These are phyloP conservation scores for Hemicrepidius hirtus DNA, from an alignment of 2,888 invertebrate genomes.

Conservation along the genomic window DNA sequence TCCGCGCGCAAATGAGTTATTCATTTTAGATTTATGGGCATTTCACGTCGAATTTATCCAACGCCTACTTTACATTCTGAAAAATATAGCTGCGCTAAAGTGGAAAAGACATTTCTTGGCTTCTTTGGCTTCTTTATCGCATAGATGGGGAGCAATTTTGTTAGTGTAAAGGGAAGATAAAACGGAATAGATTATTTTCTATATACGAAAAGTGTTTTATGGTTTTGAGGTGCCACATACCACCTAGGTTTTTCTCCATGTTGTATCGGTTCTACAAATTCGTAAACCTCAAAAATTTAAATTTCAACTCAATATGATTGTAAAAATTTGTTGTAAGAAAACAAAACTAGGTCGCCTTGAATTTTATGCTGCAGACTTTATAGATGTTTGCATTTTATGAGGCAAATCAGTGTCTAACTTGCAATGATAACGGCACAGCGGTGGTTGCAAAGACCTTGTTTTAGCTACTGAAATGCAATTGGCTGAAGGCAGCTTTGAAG, in stretches of 20 bases:
- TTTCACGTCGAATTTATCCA: slow-evolving; percentile 66
- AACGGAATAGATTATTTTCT: slow-evolving; percentile 51
- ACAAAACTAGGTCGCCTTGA: neutral
- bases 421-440: slow-evolving; percentile 24
- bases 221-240: slow-evolving; percentile 7
- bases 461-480: slow-evolving; percentile 56
- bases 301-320: neutral
- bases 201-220: slow-evolving; percentile 41
- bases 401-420: slow-evolving; percentile 30
- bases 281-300: too few relatives aligned
- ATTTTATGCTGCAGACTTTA: neutral
- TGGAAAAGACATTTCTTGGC: slow-evolving; percentile 58
- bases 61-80: slow-evolving; percentile 49
- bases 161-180: slow-evolving; percentile 52
- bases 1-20: slow-evolving; percentile 68
- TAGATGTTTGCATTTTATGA: slow-evolving; percentile 17
- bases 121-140: slow-evolving; percentile 59
- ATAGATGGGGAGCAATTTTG: slow-evolving; percentile 53
- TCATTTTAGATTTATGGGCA: slow-evolving; percentile 68
- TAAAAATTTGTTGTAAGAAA: neutral
- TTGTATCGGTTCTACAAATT: too few relatives aligned
- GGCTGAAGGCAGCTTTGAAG: slow-evolving; percentile 55
- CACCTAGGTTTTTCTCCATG: neutral
- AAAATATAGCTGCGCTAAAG: slow-evolving; percentile 53
- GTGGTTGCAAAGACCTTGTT: slow-evolving; percentile 50